These are phyloP conservation scores for Rhombomys opimus DNA, from an alignment of 2,113 vertebrate genomes.

Conservation along the genomic window DNA sequence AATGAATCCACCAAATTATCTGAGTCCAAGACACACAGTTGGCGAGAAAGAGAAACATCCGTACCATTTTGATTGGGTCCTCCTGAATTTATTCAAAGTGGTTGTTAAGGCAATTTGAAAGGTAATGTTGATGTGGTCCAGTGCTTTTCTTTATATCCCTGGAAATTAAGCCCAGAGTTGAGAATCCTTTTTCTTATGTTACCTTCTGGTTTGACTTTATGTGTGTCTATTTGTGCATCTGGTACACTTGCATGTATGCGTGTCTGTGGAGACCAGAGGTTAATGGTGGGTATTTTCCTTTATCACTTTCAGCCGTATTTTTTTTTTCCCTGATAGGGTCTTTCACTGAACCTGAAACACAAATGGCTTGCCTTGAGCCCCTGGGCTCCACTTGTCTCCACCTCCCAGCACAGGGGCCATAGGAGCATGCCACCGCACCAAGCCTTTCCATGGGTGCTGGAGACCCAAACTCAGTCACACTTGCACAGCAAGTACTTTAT, in stretches of 20 bases:
- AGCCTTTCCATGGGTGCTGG: not conserved
- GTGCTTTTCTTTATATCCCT: conserved; percentile 69
- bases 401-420: too few species aligned
- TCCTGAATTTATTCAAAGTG: conserved; percentile 36
- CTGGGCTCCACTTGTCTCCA: not conserved
- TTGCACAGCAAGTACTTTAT: not conserved
- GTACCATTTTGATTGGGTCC: conserved; percentile 31
- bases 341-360: not conserved
- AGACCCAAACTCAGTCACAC: too few species aligned
- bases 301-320: not conserved
- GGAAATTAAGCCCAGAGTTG: conserved; percentile 79
- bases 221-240: not conserved
- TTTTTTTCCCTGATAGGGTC: not conserved
- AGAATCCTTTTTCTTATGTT: conserved; percentile 65
- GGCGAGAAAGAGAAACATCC: conserved; percentile 23
- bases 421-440: too few species aligned
- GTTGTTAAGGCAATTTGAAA: conserved; percentile 9
- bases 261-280: not conserved
- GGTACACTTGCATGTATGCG: not conserved
- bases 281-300: not conserved
- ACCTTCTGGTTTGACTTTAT: not conserved
- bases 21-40: conserved; percentile 34
- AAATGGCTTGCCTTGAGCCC: not conserved
- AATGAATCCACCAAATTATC: conserved; percentile 44
- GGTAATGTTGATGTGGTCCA: conserved; percentile 64